Evolutionary conservation across 2,113 vertebrate species (phyloP).

Genomic region (Erythrocebus patas): DNA sequence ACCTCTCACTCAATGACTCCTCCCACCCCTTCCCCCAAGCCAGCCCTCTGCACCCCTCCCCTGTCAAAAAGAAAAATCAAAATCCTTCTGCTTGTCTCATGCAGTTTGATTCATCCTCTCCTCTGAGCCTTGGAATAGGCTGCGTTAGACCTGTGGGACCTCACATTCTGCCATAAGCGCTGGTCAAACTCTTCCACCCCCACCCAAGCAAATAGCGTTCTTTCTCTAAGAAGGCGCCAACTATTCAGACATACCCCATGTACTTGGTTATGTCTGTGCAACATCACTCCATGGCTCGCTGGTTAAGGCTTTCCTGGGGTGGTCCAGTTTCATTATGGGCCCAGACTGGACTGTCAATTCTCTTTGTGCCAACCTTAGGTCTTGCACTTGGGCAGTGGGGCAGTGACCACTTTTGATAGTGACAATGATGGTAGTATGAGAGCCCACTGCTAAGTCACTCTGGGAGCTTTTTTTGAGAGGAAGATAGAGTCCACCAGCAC

Average conservation of each 20-base stretch:
- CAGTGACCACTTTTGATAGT: neutral
- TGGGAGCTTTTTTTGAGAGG: neutral
- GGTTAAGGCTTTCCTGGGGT: neutral
- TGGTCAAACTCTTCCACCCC: fast-evolving
- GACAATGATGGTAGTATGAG: neutral
- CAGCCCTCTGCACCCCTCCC: no score
- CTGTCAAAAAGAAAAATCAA: neutral
- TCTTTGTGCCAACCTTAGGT: neutral
- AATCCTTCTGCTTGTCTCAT: neutral
- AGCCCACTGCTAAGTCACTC: neutral
- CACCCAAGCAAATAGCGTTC: neutral
- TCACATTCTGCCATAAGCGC: neutral
- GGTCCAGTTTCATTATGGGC: neutral
- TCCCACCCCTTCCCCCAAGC: no score
- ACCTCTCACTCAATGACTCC: neutral
- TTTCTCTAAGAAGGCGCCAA: neutral
- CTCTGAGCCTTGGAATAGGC: neutral
- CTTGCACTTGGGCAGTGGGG: neutral
- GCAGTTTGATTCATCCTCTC: neutral
- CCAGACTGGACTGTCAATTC: neutral
- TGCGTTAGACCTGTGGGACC: neutral
- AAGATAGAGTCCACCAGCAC: neutral
- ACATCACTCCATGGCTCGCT: fast-evolving
- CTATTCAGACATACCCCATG: fast-evolving
- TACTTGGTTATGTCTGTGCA: fast-evolving